These are phyloP conservation scores for Periophthalmodon schlosseri DNA, from an alignment of 2,113 vertebrate species.

Conservation along the genomic window DNA sequence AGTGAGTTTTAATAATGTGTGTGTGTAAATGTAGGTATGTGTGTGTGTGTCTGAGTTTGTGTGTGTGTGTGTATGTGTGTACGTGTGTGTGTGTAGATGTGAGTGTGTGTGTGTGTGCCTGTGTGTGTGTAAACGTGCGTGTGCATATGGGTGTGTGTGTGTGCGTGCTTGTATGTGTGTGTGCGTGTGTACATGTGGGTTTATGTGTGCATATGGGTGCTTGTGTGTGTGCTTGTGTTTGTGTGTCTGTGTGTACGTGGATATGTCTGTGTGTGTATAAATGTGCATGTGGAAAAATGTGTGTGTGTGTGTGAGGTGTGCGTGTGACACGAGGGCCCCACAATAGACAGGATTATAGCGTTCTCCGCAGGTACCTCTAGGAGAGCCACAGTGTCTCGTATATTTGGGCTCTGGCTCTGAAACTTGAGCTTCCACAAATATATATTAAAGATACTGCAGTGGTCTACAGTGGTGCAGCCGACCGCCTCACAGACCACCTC, in stretches of 20 bases:
- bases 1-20: slow-evolving; percentile 67
- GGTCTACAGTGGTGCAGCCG: no score
- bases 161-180: slow-evolving; percentile 27
- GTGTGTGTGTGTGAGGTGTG: no score
- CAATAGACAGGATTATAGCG: slow-evolving; percentile 63
- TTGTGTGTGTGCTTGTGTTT: slow-evolving; percentile 42
- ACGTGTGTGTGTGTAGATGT: slow-evolving; percentile 14
- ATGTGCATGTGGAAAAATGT: no score
- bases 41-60: slow-evolving; percentile 37
- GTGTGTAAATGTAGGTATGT: slow-evolving; percentile 31
- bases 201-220: slow-evolving; percentile 14
- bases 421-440: slow-evolving; percentile 53
- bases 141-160: no score
- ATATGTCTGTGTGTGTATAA: slow-evolving; percentile 29
- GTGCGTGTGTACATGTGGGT: slow-evolving; percentile 29
- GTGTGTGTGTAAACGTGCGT: slow-evolving; percentile 1
- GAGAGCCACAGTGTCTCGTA: slow-evolving; percentile 52
- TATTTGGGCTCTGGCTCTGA: slow-evolving; percentile 51
- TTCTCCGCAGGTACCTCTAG: slow-evolving; percentile 70
- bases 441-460: background rate
- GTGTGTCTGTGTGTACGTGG: no score
- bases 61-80: slow-evolving; percentile 25
- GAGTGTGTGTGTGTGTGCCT: no score
- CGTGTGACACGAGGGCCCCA: slow-evolving; percentile 40
- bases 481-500: no score